These are phyloP conservation scores for Bergia sp. DNA, from an alignment of 92 coral and sea anemone genomes.

Conservation along the genomic window DNA sequence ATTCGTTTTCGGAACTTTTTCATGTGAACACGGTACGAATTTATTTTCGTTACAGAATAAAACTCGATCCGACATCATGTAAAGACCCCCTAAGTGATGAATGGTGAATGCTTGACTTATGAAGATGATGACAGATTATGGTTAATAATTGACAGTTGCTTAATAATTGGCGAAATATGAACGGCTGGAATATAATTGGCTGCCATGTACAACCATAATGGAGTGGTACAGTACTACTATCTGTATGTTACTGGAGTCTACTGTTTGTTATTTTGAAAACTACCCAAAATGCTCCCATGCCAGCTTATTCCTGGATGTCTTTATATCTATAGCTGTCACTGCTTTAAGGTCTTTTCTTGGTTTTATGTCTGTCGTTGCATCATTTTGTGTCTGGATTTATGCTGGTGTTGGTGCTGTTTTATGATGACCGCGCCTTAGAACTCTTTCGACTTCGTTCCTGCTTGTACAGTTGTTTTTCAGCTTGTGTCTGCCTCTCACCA, in stretches of 20 bases:
- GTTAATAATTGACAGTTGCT: too few species aligned
- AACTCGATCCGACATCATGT: too few species aligned
- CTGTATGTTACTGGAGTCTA: neutral
- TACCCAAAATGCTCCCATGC: too few species aligned
- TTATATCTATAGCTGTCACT: neutral
- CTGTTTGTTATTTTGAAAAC: too few species aligned
- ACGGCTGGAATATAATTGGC: neutral
- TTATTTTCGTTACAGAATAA: too few species aligned
- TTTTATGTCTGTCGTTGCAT: neutral
- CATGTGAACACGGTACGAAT: too few species aligned
- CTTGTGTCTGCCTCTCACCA: neutral
- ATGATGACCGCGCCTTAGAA: neutral
- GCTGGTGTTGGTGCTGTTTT: neutral
- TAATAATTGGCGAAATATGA: neutral
- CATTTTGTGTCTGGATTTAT: neutral
- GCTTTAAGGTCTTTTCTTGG: neutral
- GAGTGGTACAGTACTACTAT: conserved; percentile 55
- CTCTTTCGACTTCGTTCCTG: neutral
- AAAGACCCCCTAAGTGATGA: too few species aligned
- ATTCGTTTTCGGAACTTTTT: too few species aligned
- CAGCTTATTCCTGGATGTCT: neutral
- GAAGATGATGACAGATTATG: neutral
- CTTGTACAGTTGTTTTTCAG: neutral
- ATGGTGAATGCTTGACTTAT: too few species aligned
- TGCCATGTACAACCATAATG: conserved; percentile 80